Percentiles rank a stretch among this genome's conserved stretches.
phyloP scores from a whole-genome alignment of 2,797 vertebrate species.

The Champsocephalus esox region DNA sequence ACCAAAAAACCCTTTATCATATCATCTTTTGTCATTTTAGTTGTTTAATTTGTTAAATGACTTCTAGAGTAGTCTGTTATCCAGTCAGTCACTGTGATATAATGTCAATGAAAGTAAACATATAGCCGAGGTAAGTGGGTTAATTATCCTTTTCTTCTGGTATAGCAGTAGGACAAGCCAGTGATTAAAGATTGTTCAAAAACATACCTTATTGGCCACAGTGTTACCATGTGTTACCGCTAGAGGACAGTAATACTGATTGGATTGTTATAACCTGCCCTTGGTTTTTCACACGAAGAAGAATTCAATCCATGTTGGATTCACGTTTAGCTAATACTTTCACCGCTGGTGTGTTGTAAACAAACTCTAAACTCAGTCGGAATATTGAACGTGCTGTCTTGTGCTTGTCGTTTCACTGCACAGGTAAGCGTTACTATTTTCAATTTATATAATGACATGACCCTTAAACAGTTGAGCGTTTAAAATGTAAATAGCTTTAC shows the following conservation, averaged over 20 bases:
- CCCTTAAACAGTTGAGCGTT: accelerated
- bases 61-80: too few species aligned
- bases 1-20: too few species aligned
- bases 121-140: background rate
- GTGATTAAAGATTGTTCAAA: background rate
- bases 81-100: too few species aligned
- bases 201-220: background rate
- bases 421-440: conserved; percentile 4
- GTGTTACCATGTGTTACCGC: background rate
- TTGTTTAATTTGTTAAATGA: too few species aligned
- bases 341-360: conserved; percentile 13
- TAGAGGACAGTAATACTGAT: conserved; percentile 19
- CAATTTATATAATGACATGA: background rate
- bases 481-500: background rate
- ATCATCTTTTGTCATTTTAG: too few species aligned
- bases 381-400: accelerated
- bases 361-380: background rate
- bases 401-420: background rate
- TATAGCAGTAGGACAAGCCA: background rate
- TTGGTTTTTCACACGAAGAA: conserved; percentile 3
- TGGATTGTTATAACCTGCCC: background rate
- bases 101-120: too few species aligned
- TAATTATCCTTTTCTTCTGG: too few species aligned
- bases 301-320: accelerated
- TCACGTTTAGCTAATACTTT: too few species aligned